These are phyloP conservation scores for Isichthys henryi DNA, from an alignment of 2,113 vertebrate genomes.

Conservation along the genomic window DNA sequence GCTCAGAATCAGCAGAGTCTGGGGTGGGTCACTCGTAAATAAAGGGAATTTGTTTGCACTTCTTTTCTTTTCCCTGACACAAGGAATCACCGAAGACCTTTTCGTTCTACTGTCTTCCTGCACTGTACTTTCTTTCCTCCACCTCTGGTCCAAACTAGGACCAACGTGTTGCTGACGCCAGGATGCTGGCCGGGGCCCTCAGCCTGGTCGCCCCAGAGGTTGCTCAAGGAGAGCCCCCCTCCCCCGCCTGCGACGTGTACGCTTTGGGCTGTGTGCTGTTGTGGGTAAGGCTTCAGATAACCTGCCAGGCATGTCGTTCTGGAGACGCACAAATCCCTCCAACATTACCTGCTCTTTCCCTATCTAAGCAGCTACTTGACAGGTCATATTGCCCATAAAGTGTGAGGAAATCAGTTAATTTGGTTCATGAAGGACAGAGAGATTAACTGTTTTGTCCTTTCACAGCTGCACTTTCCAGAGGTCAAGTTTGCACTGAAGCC, in stretches of 20 bases:
- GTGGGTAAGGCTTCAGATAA: constrained; percentile 55
- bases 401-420: background rate
- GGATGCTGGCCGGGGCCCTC: constrained; percentile 51
- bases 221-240: constrained; percentile 50
- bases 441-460: constrained; percentile 7
- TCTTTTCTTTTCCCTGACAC: background rate
- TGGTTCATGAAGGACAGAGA: background rate
- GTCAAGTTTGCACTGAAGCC: constrained; percentile 46
- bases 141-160: constrained; percentile 40
- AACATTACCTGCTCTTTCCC: background rate
- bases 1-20: background rate
- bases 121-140: background rate
- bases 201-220: constrained; percentile 64
- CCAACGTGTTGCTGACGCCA: constrained; percentile 51
- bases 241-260: constrained; percentile 65
- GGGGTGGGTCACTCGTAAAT: background rate
- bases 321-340: background rate
- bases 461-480: constrained; percentile 55
- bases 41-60: background rate
- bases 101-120: background rate
- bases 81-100: background rate
- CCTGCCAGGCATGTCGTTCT: background rate
- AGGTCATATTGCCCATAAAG: background rate
- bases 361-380: background rate
- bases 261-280: constrained; percentile 66